A percentile compares a stretch with the other conserved stretches of the same genome.
phyloP scores from a whole-genome alignment of 2,113 vertebrate species.

The Mesembrinibis cayennensis region DNA sequence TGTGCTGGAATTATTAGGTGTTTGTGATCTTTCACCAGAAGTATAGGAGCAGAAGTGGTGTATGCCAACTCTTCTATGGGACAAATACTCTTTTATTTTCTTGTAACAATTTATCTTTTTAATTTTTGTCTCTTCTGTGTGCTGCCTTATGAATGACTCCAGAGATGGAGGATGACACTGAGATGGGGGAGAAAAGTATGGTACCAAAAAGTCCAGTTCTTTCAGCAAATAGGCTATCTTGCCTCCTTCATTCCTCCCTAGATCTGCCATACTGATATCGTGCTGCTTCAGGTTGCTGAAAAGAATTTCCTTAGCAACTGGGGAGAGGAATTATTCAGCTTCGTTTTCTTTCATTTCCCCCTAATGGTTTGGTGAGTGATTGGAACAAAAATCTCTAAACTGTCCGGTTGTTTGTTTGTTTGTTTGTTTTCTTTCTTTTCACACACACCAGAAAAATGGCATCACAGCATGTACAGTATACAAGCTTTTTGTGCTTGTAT shows the following conservation, averaged over 20 bases:
- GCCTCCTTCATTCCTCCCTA: neutral
- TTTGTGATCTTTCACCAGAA: neutral
- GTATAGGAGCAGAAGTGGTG: neutral
- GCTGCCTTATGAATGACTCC: neutral
- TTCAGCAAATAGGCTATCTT: neutral
- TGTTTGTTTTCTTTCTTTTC: neutral
- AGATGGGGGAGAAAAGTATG: neutral
- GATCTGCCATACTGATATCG: neutral
- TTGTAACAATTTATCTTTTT: neutral
- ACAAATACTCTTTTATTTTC: neutral
- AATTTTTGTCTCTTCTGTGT: neutral
- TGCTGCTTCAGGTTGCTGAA: neutral
- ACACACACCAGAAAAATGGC: neutral
- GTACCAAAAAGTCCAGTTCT: neutral
- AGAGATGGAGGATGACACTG: neutral
- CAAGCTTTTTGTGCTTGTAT: neutral
- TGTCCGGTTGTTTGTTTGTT: neutral
- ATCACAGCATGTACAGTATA: neutral
- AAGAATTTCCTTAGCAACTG: neutral
- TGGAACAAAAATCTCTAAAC: neutral
- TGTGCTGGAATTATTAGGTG: neutral
- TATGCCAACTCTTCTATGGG: neutral
- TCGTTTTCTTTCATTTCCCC: neutral
- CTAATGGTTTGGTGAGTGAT: neutral
- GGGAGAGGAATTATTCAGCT: neutral